Percentiles rank a stretch among this genome's conserved stretches.
Conservation (phyloP, 2,113 vertebrate species). For the Cyanoramphus novaezelandiae region DNA sequence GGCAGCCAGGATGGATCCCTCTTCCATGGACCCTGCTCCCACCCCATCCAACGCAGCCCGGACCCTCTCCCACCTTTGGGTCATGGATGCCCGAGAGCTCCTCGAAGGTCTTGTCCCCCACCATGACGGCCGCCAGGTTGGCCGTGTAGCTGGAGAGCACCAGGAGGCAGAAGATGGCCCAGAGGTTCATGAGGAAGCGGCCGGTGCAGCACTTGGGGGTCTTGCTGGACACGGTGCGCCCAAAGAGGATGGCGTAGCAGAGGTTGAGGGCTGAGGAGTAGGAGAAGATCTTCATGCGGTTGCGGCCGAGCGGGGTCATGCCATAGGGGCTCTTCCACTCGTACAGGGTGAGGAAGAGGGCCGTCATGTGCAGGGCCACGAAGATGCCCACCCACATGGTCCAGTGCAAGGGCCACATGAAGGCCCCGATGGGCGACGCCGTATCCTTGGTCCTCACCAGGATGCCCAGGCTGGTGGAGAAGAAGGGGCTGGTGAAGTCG, state of each 20-base stretch:
- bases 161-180: conserved; percentile 98
- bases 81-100: conserved; percentile 94
- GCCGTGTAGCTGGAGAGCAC: conserved; percentile 97
- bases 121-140: conserved; percentile 96
- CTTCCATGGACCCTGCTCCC: not conserved
- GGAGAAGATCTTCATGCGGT: conserved; percentile 90
- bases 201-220: conserved; percentile 96
- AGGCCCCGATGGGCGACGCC: conserved; percentile 89
- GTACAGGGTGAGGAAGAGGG: conserved; percentile 93
- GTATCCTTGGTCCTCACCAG: conserved; percentile 90
- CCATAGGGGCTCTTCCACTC: conserved; percentile 98
- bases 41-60: not conserved
- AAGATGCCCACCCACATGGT: conserved; percentile 98
- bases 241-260: conserved; percentile 96
- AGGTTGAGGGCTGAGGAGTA: conserved; percentile 97
- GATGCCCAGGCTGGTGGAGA: conserved; percentile 97
- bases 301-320: conserved; percentile 92
- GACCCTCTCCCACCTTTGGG: conserved; percentile 82
- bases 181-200: conserved; percentile 96
- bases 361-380: conserved; percentile 88
- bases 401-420: conserved; percentile 98
- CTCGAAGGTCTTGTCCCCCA: conserved; percentile 95
- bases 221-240: conserved; percentile 93
- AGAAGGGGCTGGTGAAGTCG: conserved; percentile 97
- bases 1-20: too few relatives aligned